Evolutionary conservation across 2,888 invertebrate species (phyloP), one percentile per base, ranked within the genome.

Genomic region (Plemyria rubiginata): DNA sequence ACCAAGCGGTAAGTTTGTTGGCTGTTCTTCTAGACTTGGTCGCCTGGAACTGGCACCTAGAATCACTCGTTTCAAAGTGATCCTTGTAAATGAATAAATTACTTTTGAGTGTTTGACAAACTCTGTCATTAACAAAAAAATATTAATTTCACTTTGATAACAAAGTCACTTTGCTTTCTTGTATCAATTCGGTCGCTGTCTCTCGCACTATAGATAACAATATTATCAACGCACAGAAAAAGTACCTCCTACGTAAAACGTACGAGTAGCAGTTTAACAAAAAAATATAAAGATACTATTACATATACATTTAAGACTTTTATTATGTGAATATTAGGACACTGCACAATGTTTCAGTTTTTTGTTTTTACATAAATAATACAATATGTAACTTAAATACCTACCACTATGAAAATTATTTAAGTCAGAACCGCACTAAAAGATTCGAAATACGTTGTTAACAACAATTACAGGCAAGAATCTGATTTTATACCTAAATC

Each of bases 351-450:
- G 36, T 54, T 60, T 32, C 54, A 49, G 48, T 56, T 48, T 56
- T 52, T 52, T 43, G 16, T 62, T 62, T 53, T 41, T 29, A 48
- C 56, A 52, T 56, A 15, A 50, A 15, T 36, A 8, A 61, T 29
- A 32, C 38, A 48, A 49, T 64, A n/a, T n/a, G n/a, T n/a, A 53
- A 64, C 59, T 64, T 64, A 64, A 53, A 45, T 45, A 54, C 9
- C 29, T 13, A 1, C 4, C 38, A 51, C 41, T 52, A 29, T 61
- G 29, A 28, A 41, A 51, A 41, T 11, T 32, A 54, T 54, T 62
- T 54, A 28, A 65, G 80, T 82, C 83, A 86, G 84, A 84, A 86
- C 65, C 75, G 80, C 84, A 86, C 82, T 85, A 75, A 86, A 82
- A 82, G 73, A 84, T 80, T 77, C 71, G 61, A 71, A 78, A 80